Evolutionary conservation across 2,113 vertebrate species (phyloP), one percentile per base, ranked within the genome.

Genomic region (Eublepharis macularius): DNA sequence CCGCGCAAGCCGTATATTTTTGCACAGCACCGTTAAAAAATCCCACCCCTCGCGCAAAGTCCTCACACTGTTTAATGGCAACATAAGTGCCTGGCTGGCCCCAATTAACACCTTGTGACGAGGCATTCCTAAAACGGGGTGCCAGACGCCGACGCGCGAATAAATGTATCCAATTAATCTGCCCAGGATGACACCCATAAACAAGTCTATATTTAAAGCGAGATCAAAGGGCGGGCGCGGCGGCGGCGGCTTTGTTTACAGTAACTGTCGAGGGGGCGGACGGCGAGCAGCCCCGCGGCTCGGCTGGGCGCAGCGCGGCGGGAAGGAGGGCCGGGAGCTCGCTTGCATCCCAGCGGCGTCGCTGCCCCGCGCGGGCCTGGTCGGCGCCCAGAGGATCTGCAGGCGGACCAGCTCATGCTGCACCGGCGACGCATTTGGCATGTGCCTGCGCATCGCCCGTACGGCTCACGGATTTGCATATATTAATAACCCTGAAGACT

Each of bases 71-170:
- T 96, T 98, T 98, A 98, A 98, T 97, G 97, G 96, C 96, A 98
- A 97, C 96, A 94, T 97, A 98, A 97, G 97, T 97, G 97, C 97
- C 96, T 98, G 97, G 96, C 97, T 98, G 98, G 97, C 97, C 98
- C 98, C 98, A 99, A 99, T 99, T 99, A 99, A 98, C 98, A 98
- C 98, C 97, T 98, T 96, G 96, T 97, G 98, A 98, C 97, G 97
- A 98, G 96, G 97, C 97, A 97, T 96, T 97, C 97, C 96, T 96
- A 95, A 97, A 95, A 96, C 70, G 94, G 68, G 91, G 97, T 96
- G 97, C 96, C 96, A 97, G 97, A 97, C 96, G 90, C 95, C 96
- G 95, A 96, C 96, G 96, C 96, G 96, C 92, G 96, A 97, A 95
- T 94, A 96, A 94, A 96, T 95, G 94, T 95, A 95, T 92, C 96